A percentile compares a stretch with the other conserved stretches of the same genome.
Evolutionary conservation across 2,797 vertebrate genomes (phyloP).

Genomic region (Vireo griseus): DNA sequence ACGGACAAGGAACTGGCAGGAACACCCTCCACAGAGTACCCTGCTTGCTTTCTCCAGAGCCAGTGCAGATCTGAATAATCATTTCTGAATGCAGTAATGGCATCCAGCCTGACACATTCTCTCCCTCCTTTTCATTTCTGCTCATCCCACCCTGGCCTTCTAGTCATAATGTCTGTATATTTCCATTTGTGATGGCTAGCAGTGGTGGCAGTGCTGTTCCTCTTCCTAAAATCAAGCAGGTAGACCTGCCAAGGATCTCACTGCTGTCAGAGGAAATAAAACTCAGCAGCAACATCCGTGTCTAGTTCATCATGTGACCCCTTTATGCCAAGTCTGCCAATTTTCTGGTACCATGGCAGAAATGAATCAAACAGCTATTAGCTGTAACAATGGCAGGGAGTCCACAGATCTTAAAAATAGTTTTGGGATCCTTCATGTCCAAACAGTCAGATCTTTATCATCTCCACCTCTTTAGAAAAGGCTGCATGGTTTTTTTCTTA

Average conservation of each 20-base stretch:
- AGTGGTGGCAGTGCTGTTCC: not conserved
- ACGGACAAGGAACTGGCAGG: not conserved
- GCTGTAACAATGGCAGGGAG: not conserved
- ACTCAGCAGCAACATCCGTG: not conserved
- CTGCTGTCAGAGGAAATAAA: not conserved
- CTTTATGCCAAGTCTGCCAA: not conserved
- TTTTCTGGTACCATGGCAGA: not conserved
- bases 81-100: not conserved
- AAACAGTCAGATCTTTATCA: not conserved
- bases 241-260: not conserved
- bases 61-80: not conserved
- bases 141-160: not conserved
- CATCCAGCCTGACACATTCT: not conserved
- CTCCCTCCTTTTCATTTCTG: not conserved
- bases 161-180: not conserved
- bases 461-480: not conserved
- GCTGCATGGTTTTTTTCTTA: not conserved
- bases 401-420: not conserved
- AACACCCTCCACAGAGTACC: not conserved
- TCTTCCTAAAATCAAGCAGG: not conserved
- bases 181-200: not conserved
- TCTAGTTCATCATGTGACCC: not conserved
- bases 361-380: not conserved
- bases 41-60: not conserved
- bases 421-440: not conserved